Evolutionary conservation across 2,888 invertebrate species (phyloP).

Genomic region (Agonopterix subpropinquella): DNA sequence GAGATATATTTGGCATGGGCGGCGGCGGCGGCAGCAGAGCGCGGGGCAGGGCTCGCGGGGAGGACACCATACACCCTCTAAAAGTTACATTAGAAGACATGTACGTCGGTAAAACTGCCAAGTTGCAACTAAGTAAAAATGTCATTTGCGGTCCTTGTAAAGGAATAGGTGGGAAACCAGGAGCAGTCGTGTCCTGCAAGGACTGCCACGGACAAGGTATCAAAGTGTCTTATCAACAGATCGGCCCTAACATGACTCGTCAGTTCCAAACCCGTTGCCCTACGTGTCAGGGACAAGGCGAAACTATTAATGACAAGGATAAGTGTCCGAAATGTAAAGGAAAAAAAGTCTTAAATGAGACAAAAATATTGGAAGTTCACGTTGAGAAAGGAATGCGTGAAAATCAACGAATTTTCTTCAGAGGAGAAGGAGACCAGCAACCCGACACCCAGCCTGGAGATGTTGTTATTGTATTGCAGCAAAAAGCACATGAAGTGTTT

Average conservation of each 20-base stretch:
- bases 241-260: slow-evolving; percentile 79
- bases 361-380: slow-evolving; percentile 89
- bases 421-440: slow-evolving; percentile 93
- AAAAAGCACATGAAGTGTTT: slow-evolving; percentile 87
- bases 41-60: slow-evolving; percentile 79
- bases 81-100: slow-evolving; percentile 93
- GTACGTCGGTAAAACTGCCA: slow-evolving; percentile 91
- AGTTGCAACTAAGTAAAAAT: slow-evolving; percentile 88
- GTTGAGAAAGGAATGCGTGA: slow-evolving; percentile 94
- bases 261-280: slow-evolving; percentile 78
- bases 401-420: slow-evolving; percentile 88
- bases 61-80: slow-evolving; percentile 88
- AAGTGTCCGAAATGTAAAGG: slow-evolving; percentile 89
- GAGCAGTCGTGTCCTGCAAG: slow-evolving; percentile 79
- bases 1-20: slow-evolving; percentile 77
- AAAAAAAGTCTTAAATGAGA: slow-evolving; percentile 87
- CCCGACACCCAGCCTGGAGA: slow-evolving; percentile 92
- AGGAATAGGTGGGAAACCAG: slow-evolving; percentile 85
- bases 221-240: slow-evolving; percentile 83
- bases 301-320: slow-evolving; percentile 86
- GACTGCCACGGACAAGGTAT: slow-evolving; percentile 87
- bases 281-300: slow-evolving; percentile 81
- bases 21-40: slow-evolving; percentile 58
- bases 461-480: slow-evolving; percentile 90
- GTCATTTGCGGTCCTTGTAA: slow-evolving; percentile 85